Percentiles rank a stretch among this genome's conserved stretches.
phyloP scores from a whole-genome alignment of 1,140 invertebrate genomes.

The Penaeus vannamei region DNA sequence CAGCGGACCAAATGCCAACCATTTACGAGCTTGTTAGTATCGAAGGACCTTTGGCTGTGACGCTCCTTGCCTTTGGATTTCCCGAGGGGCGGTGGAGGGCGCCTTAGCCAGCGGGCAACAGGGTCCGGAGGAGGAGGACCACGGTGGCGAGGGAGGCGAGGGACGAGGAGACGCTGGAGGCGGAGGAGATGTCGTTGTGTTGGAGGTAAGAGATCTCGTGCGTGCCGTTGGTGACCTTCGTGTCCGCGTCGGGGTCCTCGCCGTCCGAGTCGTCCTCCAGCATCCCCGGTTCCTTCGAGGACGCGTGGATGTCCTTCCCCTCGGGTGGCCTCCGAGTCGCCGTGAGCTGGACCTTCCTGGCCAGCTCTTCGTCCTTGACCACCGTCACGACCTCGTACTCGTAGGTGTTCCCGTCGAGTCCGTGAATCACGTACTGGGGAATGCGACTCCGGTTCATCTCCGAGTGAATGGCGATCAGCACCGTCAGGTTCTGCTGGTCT shows the following conservation, averaged over 20 bases:
- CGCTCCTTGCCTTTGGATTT: too few species aligned
- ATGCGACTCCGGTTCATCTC: conserved; percentile 51
- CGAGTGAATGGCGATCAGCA: conserved; percentile 60
- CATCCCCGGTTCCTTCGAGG: too few species aligned
- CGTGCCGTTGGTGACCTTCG: neutral
- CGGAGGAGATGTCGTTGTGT: conserved; percentile 31
- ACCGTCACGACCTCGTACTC: conserved; percentile 62
- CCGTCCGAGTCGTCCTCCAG: too few species aligned
- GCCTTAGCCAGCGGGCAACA: too few species aligned
- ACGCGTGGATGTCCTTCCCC: too few species aligned
- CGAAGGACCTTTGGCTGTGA: too few species aligned
- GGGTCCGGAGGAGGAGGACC: too few species aligned
- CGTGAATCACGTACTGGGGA: conserved; percentile 63
- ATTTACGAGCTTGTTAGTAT: too few species aligned
- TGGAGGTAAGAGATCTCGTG: conserved; percentile 16
- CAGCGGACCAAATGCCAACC: too few species aligned
- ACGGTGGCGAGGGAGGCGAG: conserved; percentile 12
- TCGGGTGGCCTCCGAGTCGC: too few species aligned
- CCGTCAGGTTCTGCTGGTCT: conserved; percentile 54
- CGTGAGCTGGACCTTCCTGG: neutral
- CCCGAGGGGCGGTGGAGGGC: too few species aligned
- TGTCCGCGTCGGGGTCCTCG: too few species aligned
- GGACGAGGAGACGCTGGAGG: conserved; percentile 1
- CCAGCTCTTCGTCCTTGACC: conserved; percentile 32
- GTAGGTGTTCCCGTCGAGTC: conserved; percentile 54